phyloP scores from a whole-genome alignment of 2,888 invertebrate genomes.

The Pycnomerus fuliginosus region DNA sequence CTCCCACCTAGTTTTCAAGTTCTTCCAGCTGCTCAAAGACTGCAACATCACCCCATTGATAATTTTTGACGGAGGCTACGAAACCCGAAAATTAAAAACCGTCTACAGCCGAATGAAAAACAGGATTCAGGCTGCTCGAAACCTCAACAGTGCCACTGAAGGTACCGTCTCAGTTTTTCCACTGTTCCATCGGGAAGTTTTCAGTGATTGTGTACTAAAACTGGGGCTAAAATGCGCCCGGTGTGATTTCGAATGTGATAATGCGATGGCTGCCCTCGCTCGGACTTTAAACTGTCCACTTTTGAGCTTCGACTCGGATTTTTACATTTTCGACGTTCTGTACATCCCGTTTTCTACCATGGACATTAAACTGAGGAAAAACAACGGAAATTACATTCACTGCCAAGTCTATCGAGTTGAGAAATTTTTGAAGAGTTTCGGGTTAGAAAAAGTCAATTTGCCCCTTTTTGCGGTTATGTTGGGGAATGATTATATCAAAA shows the following conservation, averaged over 20 bases:
- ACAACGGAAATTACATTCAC: slow-evolving; percentile 52
- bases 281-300: slow-evolving; percentile 79
- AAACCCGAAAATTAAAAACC: slow-evolving; percentile 50
- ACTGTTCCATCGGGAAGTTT: slow-evolving; percentile 70
- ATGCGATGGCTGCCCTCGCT: slow-evolving; percentile 81
- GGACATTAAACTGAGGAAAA: slow-evolving; percentile 51
- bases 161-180: slow-evolving; percentile 67
- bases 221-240: slow-evolving; percentile 67
- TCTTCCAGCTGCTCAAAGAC: slow-evolving; percentile 67
- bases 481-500: slow-evolving; percentile 86
- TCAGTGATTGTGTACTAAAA: slow-evolving; percentile 67
- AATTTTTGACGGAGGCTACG: slow-evolving; percentile 71
- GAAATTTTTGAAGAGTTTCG: slow-evolving; percentile 65
- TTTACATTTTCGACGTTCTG: slow-evolving; percentile 80
- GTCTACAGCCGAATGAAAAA: slow-evolving; percentile 36
- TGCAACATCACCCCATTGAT: slow-evolving; percentile 74
- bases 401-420: slow-evolving; percentile 75
- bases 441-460: slow-evolving; percentile 60
- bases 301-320: slow-evolving; percentile 92
- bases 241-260: slow-evolving; percentile 88
- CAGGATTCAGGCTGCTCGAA: slow-evolving; percentile 44
- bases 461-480: slow-evolving; percentile 80
- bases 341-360: slow-evolving; percentile 78
- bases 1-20: slow-evolving; percentile 63
- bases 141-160: slow-evolving; percentile 59